Base-by-base conservation (phyloP, 2,113 vertebrate species). In the Phocoena phocoena region DNA sequence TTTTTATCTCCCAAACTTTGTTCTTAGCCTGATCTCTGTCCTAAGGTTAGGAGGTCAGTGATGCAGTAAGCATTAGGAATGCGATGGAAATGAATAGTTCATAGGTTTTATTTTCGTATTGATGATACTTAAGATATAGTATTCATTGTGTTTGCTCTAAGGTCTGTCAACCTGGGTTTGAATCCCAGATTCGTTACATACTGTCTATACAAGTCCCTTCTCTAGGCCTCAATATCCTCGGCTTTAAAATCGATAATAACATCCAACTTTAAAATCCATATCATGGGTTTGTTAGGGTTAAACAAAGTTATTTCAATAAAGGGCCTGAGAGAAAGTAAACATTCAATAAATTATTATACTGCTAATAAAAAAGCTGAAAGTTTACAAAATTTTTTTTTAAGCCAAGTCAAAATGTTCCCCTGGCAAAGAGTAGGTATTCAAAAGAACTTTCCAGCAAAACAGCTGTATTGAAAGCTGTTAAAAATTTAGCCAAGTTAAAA, bases 241-340 rank as follows among this genome's bases (percentile, higher is more conserved):
- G 81, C 74, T 96, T 73, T 86, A 96, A 89, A 92, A 47, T 50
- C 82, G 28, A 28, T 88, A n/a, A 74, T 85, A 80, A 93, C 58
- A 60, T 47, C 23, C 38, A 74, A 36, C 92, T 80, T 81, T 79
- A 88, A 77, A 90, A 95, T 77, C 25, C 9, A 88, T 9, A 31
- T 83, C 55, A 76, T 58, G 18, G 3, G 5, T 7, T 80, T 84
- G 18, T 83, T 90, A 93, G 10, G 58, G 17, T 82, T 96, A 53
- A 84, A 80, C 14, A 50, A 62, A 79, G n/a, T 92, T 81, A 84
- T 71, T 47, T 80, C 33, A 80, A 2, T 58, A 67, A 68, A 88
- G 44, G 53, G 13, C 36, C 18, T 55, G 33, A 36, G 41, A 60
- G 87, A 76, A 65, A 95, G 23, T 76, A 53, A 96, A 33, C 17